Evolutionary conservation across 1,140 invertebrate species (phyloP).

Genomic region (Trichomalopsis sarcophagae): DNA sequence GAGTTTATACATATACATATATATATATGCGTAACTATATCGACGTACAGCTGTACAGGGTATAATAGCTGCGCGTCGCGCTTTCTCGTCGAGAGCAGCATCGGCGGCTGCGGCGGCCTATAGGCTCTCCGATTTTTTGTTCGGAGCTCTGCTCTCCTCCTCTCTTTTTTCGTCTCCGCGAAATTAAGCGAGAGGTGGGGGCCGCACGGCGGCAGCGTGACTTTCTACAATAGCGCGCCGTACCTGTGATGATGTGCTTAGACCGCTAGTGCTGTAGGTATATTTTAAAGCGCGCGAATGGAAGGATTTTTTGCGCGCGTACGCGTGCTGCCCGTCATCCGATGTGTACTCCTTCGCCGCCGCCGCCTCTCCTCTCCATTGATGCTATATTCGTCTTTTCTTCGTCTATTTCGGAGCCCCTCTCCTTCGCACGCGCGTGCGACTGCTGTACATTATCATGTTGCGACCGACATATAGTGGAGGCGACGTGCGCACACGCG

Average conservation of each 20-base stretch:
- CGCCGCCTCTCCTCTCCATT: not conserved
- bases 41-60: not conserved
- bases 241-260: not conserved
- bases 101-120: not conserved
- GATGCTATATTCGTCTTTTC: slow-evolving; percentile 23
- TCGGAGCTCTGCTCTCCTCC: not conserved
- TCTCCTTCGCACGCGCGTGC: not conserved
- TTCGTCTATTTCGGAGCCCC: slow-evolving; percentile 1
- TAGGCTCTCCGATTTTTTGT: not conserved
- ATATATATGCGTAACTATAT: not conserved
- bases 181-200: not conserved
- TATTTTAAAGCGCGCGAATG: not conserved
- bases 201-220: not conserved
- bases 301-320: not conserved
- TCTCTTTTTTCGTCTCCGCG: not conserved
- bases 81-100: not conserved
- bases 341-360: not conserved
- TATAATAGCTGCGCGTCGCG: too few relatives aligned
- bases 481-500: too few relatives aligned
- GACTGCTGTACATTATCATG: not conserved
- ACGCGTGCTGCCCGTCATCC: not conserved
- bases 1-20: not conserved
- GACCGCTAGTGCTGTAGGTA: not conserved
- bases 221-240: not conserved
- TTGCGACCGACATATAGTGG: too few relatives aligned